Conservation (phyloP, 2,113 vertebrate species). For the Percopsis transmontana region DNA sequence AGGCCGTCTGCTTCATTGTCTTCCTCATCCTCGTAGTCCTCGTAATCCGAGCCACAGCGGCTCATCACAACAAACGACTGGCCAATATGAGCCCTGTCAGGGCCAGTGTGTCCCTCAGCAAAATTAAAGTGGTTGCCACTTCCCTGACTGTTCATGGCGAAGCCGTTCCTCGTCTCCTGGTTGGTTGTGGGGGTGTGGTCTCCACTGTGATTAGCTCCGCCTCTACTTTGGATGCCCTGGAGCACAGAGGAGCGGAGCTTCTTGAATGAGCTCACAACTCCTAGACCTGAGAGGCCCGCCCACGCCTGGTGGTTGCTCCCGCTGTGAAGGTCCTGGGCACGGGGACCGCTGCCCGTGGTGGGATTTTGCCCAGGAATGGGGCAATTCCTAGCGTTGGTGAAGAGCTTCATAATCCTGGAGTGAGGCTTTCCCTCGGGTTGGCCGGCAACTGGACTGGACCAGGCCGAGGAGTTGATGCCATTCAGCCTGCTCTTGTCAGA, state of each 20-base stretch:
- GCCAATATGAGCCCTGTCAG: constrained; percentile 63
- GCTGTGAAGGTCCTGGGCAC: constrained; percentile 60
- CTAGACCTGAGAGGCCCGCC: constrained; percentile 87
- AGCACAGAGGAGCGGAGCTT: constrained; percentile 90
- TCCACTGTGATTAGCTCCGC: constrained; percentile 54
- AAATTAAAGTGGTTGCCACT: constrained; percentile 42
- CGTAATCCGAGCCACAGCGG: constrained; percentile 52
- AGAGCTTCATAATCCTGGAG: constrained; percentile 84
- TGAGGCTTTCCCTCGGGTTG: constrained; percentile 76
- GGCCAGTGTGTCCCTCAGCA: constrained; percentile 59
- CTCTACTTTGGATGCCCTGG: constrained; percentile 88
- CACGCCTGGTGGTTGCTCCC: constrained; percentile 75
- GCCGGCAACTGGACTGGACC: constrained; percentile 64
- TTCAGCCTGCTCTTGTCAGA: constrained; percentile 69
- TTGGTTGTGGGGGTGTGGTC: constrained; percentile 16
- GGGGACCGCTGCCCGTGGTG: constrained; percentile 70
- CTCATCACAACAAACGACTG: constrained; percentile 41
- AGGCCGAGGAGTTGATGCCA: constrained; percentile 63
- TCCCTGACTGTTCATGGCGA: constrained; percentile 22
- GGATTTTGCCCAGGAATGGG: constrained; percentile 36
- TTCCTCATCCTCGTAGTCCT: constrained; percentile 77
- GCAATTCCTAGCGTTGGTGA: constrained; percentile 82
- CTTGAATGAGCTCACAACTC: constrained; percentile 92
- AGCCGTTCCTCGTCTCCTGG: constrained; percentile 45
- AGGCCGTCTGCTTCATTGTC: constrained; percentile 78